Evolutionary conservation across 2,888 invertebrate species (phyloP), one percentile per base, ranked within the genome.

Genomic region (Caenorhabditis sp.): DNA sequence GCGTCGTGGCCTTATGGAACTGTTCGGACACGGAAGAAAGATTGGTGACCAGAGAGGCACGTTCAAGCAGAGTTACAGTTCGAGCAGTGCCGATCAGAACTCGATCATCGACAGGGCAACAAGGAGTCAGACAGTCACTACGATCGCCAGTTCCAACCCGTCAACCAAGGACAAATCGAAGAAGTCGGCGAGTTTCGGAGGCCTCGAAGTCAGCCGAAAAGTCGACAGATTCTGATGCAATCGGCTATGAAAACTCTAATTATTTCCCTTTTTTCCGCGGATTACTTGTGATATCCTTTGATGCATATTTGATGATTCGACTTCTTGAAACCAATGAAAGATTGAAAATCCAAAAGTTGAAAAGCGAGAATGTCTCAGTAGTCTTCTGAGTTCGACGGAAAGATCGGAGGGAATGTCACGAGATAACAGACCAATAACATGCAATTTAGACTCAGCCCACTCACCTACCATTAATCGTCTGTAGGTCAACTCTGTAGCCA

Each of bases 61-160:
- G 4, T 78, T 72, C 65, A 72, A 82, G n/a, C 78, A 79, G 26
- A 64, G 64, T 24, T 78, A 72, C 72, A 82, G 78, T 18, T 69
- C 67, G 0, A 51, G 53, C 2, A 72, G 64, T 26, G 67, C 68
- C 51, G 78, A 74, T 32, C 72, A 72, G 35, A 82, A 65, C 32
- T 82, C 82, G 8, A 65, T 78, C 15, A 82, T 84, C 64, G 79
- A 82, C 18, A 65, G 84, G 24, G 68, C 62, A 3, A 78, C 69
- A 20, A 68, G 84, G 22, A 82, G 78, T 50, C 85, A 84, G 40
- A 85, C 85, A n/a, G 80, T 80, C 37, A 79, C 82, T 47, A 82
- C 82, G 0, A 64, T 82, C 64, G 79, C 82, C 26, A 82, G 82
- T 35, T 81, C 81, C 24, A 53, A 68, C 9, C 80, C 80, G 13